Evolutionary conservation across 2,113 vertebrate genomes (phyloP), one percentile per base, ranked within the genome.

Genomic region (Pungitius pungitius): DNA sequence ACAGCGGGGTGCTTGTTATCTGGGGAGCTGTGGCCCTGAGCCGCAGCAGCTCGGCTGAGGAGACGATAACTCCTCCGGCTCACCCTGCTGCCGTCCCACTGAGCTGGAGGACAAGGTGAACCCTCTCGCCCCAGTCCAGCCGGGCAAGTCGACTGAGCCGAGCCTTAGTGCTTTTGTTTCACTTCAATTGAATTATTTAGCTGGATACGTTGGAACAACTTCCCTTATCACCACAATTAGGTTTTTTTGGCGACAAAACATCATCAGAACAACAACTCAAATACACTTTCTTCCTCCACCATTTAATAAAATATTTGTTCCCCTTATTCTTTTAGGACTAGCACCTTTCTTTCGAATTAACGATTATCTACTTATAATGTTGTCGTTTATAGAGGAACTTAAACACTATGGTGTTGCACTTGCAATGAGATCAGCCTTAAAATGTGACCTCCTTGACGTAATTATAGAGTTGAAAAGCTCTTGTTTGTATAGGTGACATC

Each of bases 381-480:
- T 68, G 63, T 40, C 18, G 13, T 60, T 69, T 47, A 76, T 73
- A 0, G 42, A 60, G 49, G 30, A 84, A 26, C 59, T 62, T 66
- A 77, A 81, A 67, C 47, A 35, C 45, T 18, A 35, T 37, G 12
- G 39, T 73, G 70, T 71, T 80, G 51, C 67, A 54, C 63, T n/a
- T 27, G 42, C 69, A 72, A 77, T 65, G 56, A 76, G 73, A 85
- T 80, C 73, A 72, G 59, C 22, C 11, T 61, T 64, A 66, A 84
- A 81, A 85, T 35, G 52, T 66, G 59, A 80, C 63, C 49, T 71
- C 73, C 42, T 87, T 61, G 27, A 75, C 70, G 73, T 78, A 85
- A 87, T 89, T 85, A 85, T 27, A 58, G 57, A 78, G 52, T 75
- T 75, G 52, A 55, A 85, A 81, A 77, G 74, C 78, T n/a, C n/a